Evolutionary conservation across 2,888 invertebrate genomes (phyloP), one percentile per base, ranked within the genome.

Genomic region (Apamea crenata): DNA sequence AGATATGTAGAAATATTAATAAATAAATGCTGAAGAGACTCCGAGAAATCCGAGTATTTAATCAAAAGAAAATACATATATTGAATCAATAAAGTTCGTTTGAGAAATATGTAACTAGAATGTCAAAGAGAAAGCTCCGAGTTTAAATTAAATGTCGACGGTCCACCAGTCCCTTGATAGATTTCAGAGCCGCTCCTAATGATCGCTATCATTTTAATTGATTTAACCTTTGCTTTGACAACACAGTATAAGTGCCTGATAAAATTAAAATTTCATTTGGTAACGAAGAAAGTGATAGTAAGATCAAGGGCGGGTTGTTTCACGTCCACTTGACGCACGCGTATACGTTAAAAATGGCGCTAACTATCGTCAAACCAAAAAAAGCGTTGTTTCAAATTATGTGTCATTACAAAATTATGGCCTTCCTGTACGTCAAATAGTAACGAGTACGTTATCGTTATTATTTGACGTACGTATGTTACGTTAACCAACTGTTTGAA

Each of bases 171-270:
- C 85, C 88, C 78, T 80, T 76, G 82, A 85, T 84, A 81, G 80
- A 82, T 82, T 85, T 82, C 81, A 85, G 74, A 77, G 78, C 40
- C 36, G 63, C 63, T 70, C 78, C 47, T 87, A 83, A 87, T 83
- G 81, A 87, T 87, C 71, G 75, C 75, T 81, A 85, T 87, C 77
- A 75, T 70, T 79, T 83, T 81, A 87, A 85, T 87, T 87, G 85
- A 87, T 85, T 83, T 81, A 77, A 80, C 56, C 66, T 81, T 78
- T 80, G 66, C 73, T 80, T 79, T 76, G 69, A 68, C 73, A 73
- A 77, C 32, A 71, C 53, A n/a, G 56, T 73, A 63, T 36, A 47
- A 65, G 47, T 40, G 63, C 14, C 47, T 50, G 47, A 63, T 77
- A 36, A 77, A 81, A 74, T 66, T 74, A 66, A 1, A 70, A 75